Percentiles rank a stretch among this genome's conserved stretches.
Conservation (phyloP, 2,888 invertebrate genomes). For the Dryococelus australis region DNA sequence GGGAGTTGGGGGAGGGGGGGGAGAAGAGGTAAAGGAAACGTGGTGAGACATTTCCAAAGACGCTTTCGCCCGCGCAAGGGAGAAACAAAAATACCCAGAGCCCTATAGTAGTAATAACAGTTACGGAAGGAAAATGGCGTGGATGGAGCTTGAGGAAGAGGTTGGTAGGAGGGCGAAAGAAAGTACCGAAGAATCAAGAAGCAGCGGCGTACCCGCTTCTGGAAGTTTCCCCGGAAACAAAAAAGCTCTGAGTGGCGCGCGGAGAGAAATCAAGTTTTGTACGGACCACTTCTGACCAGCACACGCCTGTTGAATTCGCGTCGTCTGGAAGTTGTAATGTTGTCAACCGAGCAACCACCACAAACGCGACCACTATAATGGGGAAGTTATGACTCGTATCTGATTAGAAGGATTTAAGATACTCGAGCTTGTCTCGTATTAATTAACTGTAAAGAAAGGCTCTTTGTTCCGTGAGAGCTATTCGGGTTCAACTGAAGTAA, state of each 20-base stretch:
- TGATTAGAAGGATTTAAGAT: neutral
- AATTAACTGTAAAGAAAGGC: too few species aligned
- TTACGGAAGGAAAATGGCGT: neutral
- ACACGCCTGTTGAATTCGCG: neutral
- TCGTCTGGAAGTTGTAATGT: neutral
- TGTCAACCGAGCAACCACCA: too few species aligned
- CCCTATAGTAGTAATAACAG: neutral
- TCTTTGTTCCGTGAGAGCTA: too few species aligned
- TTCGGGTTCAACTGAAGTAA: too few species aligned
- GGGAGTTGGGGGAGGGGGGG: neutral
- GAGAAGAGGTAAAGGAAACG: neutral
- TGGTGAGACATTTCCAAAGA: neutral
- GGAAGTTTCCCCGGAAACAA: neutral
- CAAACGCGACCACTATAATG: too few species aligned
- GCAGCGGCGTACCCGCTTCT: neutral
- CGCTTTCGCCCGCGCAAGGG: neutral
- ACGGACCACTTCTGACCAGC: neutral
- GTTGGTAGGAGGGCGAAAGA: neutral
- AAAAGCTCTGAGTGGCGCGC: neutral
- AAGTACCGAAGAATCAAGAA: neutral
- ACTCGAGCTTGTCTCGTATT: neutral
- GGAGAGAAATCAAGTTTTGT: neutral
- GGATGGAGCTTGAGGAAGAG: neutral
- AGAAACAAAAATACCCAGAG: neutral
- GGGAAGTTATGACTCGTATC: neutral